Evolutionary conservation across 2,888 invertebrate species (phyloP).

Genomic region (Ochropleura leucogaster): DNA sequence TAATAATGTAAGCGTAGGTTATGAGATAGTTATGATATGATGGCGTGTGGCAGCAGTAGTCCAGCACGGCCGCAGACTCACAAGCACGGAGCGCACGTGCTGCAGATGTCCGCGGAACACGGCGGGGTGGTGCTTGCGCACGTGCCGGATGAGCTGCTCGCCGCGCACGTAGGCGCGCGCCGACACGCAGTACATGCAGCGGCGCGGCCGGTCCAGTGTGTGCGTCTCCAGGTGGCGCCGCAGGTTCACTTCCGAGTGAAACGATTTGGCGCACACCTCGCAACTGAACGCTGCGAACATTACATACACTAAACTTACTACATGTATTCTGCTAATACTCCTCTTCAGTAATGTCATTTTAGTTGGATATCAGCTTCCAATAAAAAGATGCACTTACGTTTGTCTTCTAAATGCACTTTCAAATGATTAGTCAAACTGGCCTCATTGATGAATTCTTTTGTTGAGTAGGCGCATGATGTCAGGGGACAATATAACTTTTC

Average conservation of each 20-base stretch:
- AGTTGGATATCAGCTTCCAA: background rate
- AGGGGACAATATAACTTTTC: constrained; percentile 76
- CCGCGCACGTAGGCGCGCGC: constrained; percentile 94
- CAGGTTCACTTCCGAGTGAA: constrained; percentile 92
- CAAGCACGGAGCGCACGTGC: constrained; percentile 79
- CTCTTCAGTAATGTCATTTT: background rate
- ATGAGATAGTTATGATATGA: background rate
- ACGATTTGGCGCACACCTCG: constrained; percentile 92
- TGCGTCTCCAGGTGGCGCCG: constrained; percentile 94
- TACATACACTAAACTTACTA: background rate
- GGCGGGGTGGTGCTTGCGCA: constrained; percentile 93
- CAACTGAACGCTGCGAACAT: constrained; percentile 75
- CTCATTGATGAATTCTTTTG: constrained; percentile 73
- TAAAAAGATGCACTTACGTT: constrained; percentile 73
- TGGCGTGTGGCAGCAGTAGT: background rate
- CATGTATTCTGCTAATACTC: background rate
- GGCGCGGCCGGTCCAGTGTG: constrained; percentile 93
- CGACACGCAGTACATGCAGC: constrained; percentile 93
- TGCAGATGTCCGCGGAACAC: constrained; percentile 88
- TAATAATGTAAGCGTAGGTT: background rate
- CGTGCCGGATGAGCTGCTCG: constrained; percentile 94
- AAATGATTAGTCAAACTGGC: constrained; percentile 75
- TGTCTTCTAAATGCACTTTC: constrained; percentile 75
- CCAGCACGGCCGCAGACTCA: constrained; percentile 38
- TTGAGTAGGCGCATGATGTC: constrained; percentile 69